Percentiles rank a stretch among this genome's conserved stretches.
Evolutionary conservation across 2,113 vertebrate genomes (phyloP).

Genomic region (Hemichromis elongatus): DNA sequence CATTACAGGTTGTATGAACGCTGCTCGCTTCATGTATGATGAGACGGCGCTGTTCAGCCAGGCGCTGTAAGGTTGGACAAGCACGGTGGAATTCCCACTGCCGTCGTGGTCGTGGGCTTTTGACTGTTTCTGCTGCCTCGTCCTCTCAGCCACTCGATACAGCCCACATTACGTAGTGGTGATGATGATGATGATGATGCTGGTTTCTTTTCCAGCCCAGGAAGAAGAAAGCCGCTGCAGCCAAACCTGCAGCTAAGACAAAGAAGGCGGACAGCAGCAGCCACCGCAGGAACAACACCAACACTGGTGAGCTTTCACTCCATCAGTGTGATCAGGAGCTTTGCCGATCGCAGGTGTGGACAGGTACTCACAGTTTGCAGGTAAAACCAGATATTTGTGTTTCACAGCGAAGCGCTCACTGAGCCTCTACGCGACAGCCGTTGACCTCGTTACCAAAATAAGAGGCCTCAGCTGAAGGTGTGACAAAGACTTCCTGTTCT

Average conservation of each 20-base stretch:
- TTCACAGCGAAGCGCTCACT: background rate
- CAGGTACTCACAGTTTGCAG: background rate
- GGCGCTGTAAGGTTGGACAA: too few relatives aligned
- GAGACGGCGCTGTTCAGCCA: too few relatives aligned
- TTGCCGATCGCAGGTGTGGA: background rate
- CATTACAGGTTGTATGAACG: fast-evolving
- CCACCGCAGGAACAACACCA: constrained; percentile 78
- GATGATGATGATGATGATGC: background rate
- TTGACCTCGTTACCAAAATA: background rate
- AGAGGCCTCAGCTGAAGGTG: background rate
- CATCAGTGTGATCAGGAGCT: background rate
- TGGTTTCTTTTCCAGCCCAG: constrained; percentile 68
- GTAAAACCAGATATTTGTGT: background rate
- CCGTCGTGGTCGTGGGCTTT: fast-evolving
- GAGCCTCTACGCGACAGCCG: background rate
- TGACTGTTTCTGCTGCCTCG: background rate
- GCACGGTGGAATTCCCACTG: background rate
- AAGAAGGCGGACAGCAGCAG: constrained; percentile 97
- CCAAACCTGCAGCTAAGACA: constrained; percentile 78
- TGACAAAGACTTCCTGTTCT: background rate
- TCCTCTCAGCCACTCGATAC: background rate
- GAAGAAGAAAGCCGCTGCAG: constrained; percentile 74
- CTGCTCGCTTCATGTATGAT: too few relatives aligned
- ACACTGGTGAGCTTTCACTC: constrained; percentile 62
- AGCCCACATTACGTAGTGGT: background rate